Percentiles rank a stretch among this genome's conserved stretches.
Evolutionary conservation across 2,797 vertebrate species (phyloP).

Genomic region (Xerus rutilus): DNA sequence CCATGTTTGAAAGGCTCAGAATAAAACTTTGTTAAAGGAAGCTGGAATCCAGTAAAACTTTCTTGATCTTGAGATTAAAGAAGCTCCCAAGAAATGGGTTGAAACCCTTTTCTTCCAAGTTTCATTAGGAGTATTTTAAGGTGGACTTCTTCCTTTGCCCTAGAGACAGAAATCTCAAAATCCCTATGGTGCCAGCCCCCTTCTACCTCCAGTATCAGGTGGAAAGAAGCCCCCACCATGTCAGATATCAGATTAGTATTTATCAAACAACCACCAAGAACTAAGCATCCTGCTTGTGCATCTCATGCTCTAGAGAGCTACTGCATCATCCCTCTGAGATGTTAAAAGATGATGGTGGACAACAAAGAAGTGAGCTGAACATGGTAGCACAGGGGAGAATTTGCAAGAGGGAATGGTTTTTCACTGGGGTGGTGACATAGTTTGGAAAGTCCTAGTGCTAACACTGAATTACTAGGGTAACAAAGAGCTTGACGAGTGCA

Average conservation of each 20-base stretch:
- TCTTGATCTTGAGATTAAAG: not conserved
- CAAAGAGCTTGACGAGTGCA: not conserved
- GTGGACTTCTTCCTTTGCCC: not conserved
- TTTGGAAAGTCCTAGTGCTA: not conserved
- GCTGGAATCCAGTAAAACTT: not conserved
- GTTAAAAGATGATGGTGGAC: not conserved
- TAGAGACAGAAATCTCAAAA: not conserved
- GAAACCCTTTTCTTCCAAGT: not conserved
- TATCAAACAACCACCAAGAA: not conserved
- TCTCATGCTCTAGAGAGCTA: not conserved
- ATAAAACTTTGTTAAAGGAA: constrained; percentile 54
- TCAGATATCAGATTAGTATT: not conserved
- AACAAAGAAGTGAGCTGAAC: not conserved
- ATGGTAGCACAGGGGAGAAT: not conserved
- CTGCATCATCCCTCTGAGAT: not conserved
- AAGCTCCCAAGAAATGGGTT: not conserved
- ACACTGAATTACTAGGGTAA: not conserved
- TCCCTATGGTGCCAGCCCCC: not conserved
- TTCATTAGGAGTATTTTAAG: not conserved
- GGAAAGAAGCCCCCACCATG: not conserved
- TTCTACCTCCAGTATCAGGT: not conserved
- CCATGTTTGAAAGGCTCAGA: not conserved
- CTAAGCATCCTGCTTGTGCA: not conserved
- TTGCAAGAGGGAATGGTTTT: not conserved
- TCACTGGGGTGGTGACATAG: not conserved